Evolutionary conservation across 2,113 vertebrate species (phyloP).

Genomic region (Antechinus flavipes): DNA sequence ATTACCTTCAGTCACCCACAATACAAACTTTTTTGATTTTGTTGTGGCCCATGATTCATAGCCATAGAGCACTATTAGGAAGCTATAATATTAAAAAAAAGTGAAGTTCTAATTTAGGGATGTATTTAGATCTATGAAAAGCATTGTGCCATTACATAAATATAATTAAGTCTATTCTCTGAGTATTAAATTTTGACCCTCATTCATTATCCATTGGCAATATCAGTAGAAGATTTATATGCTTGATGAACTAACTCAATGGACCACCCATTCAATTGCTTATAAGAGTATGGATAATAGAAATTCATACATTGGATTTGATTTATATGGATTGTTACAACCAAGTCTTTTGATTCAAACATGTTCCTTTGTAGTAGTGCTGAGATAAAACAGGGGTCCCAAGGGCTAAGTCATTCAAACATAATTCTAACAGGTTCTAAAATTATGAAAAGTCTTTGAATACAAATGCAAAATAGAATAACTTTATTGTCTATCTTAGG

Average conservation of each 20-base stretch:
- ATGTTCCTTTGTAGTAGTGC: background rate
- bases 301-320: background rate
- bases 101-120: background rate
- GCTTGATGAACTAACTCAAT: background rate
- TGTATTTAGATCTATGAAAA: background rate
- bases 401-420: background rate
- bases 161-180: background rate
- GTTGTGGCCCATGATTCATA: background rate
- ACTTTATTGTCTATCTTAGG: background rate
- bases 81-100: background rate
- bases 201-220: background rate
- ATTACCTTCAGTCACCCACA: background rate
- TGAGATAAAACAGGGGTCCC: background rate
- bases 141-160: background rate
- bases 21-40: background rate
- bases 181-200: background rate
- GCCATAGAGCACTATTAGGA: background rate
- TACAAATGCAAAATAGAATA: background rate
- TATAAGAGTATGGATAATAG: background rate
- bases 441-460: background rate
- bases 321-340: background rate
- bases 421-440: background rate
- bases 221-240: background rate
- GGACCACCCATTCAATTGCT: background rate
- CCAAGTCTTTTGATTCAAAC: background rate